Evolutionary conservation across 2,888 invertebrate species (phyloP).

Genomic region (Bombylius discolor): DNA sequence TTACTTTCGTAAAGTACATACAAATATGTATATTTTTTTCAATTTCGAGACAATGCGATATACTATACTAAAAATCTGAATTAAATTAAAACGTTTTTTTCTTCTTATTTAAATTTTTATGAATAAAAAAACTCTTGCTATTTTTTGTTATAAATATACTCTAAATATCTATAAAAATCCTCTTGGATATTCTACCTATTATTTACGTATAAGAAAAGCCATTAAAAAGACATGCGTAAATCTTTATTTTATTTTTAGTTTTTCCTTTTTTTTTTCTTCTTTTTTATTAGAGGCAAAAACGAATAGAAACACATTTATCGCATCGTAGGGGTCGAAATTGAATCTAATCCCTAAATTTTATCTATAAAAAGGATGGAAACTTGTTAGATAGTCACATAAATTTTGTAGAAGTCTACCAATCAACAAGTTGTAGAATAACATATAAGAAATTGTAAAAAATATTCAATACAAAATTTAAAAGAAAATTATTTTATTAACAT

Average conservation of each 20-base stretch:
- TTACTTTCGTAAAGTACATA: too few relatives aligned
- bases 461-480: not conserved
- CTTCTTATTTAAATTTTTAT: too few relatives aligned
- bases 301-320: not conserved
- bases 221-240: not conserved
- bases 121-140: too few relatives aligned
- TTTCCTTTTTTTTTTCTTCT: too few relatives aligned
- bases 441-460: not conserved
- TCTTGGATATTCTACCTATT: too few relatives aligned
- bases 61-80: too few relatives aligned
- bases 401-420: constrained; percentile 2
- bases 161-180: too few relatives aligned
- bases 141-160: too few relatives aligned
- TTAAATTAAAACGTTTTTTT: too few relatives aligned
- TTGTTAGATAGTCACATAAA: constrained; percentile 3
- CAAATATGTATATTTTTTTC: too few relatives aligned
- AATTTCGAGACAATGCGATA: too few relatives aligned
- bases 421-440: constrained; percentile 2
- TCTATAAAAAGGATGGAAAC: not conserved
- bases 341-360: not conserved
- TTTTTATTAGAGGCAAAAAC: not conserved
- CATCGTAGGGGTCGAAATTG: not conserved
- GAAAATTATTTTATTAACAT: not conserved
- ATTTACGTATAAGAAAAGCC: too few relatives aligned
- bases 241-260: not conserved